Evolutionary conservation across 1,140 invertebrate genomes (phyloP), one percentile per base, ranked within the genome.

Genomic region (Hyles vespertilio): DNA sequence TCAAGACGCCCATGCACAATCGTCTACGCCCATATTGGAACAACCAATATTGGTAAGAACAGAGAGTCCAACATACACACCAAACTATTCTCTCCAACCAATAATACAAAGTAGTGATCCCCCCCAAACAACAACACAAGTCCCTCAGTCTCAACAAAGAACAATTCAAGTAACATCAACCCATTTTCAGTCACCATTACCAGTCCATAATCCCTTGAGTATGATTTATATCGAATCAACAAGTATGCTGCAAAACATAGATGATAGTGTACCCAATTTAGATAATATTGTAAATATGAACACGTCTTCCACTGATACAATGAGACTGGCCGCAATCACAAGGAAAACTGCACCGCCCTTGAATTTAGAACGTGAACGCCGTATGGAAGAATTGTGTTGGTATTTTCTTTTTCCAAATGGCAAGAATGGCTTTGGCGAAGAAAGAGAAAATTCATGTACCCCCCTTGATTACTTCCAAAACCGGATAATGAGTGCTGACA

Each of bases 401-500:
- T 61, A 64, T 60, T 58, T 55, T 56, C 43, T 69, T 11, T 69
- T 57, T 45, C 67, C 67, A 12, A 36, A 69, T 65, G 67, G 59
- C 7, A 63, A 50, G 47, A 69, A 70, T 56, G 55, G 69, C n/a
- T 55, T 58, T 40, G 53, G 48, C 2, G 59, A 61, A 36, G 4
- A 58, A 54, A 67, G 69, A 62, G 43, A 61, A 3, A 57, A 59
- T 51, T 3, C 54, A 11, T 53, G 59, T 34, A 64, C 65, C 0
- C 12, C 69, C 5, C 49, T 74, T 8, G 63, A 75, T 53, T 73
- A 76, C 22, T 70, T 61, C 51, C 73, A 72, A 52, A 49, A 34
- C 3, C 48, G 70, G 50, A 22, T 72, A 22, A 72, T 70, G 67
- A 43, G 55, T 12, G 11, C 6, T 46, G 60, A 74, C 8, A 64